These are phyloP conservation scores for Cremastobaeus sp. DNA, from an alignment of 2,888 invertebrate species.

Conservation along the genomic window DNA sequence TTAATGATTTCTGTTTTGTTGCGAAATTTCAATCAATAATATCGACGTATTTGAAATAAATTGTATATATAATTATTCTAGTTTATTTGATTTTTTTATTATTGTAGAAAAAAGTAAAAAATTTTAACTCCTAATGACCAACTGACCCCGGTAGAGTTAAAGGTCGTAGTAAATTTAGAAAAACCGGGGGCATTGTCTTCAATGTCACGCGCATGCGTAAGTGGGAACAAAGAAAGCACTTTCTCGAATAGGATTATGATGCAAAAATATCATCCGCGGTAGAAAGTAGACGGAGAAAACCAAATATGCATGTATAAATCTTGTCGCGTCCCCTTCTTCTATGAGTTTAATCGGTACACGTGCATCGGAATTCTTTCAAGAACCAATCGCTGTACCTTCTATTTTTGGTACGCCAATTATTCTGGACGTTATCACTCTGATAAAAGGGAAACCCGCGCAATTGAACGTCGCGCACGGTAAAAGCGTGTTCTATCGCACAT, in stretches of 20 bases:
- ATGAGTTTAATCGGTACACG: constrained; percentile 5
- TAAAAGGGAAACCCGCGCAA: constrained; percentile 38
- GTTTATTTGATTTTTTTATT: too few relatives aligned
- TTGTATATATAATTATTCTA: too few relatives aligned
- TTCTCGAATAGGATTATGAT: constrained; percentile 54
- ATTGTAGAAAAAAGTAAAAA: too few relatives aligned
- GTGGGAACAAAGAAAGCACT: constrained; percentile 58
- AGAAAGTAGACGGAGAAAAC: constrained; percentile 58
- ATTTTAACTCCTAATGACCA: too few relatives aligned
- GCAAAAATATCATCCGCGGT: constrained; percentile 60
- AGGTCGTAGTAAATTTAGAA: constrained; percentile 46
- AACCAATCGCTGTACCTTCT: too few relatives aligned
- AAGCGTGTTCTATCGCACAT: constrained; percentile 3
- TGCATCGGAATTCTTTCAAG: constrained; percentile 12
- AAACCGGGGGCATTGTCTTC: constrained; percentile 10
- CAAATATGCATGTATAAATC: constrained; percentile 31
- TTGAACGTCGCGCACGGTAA: constrained; percentile 16
- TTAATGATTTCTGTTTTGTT: too few relatives aligned
- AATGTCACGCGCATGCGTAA: constrained; percentile 39
- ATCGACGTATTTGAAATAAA: too few relatives aligned
- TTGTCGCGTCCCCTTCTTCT: not conserved
- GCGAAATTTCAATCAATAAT: too few relatives aligned
- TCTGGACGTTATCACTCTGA: constrained; percentile 31
- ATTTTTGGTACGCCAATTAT: constrained; percentile 19
- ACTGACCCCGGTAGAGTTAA: too few relatives aligned